phyloP scores from a whole-genome alignment of 2,888 invertebrate species.

The Drosophila nr. medialis region DNA sequence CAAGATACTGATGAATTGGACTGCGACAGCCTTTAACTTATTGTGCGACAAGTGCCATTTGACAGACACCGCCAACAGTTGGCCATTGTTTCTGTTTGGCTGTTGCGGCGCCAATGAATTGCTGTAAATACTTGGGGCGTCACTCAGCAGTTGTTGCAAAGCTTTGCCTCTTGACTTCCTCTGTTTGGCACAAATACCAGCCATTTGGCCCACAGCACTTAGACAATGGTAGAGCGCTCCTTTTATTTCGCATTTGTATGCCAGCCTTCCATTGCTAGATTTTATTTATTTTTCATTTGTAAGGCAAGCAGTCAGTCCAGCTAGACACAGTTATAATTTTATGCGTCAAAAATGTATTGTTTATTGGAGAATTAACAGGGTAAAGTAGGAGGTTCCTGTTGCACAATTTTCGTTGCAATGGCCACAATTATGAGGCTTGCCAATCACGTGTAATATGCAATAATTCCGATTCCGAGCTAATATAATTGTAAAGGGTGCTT shows the following conservation, averaged over 20 bases:
- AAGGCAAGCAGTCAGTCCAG: background rate
- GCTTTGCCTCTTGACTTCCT: constrained; percentile 32
- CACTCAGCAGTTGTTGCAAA: constrained; percentile 31
- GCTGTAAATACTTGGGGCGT: constrained; percentile 35
- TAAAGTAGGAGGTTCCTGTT: background rate
- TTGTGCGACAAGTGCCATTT: constrained; percentile 17
- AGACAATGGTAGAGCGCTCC: constrained; percentile 34
- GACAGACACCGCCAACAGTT: constrained; percentile 21
- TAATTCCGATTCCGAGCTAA: background rate
- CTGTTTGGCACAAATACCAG: constrained; percentile 35
- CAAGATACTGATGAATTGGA: background rate
- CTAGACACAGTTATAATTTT: background rate
- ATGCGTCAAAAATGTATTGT: background rate
- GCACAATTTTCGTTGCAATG: too few species aligned
- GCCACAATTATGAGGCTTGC: background rate
- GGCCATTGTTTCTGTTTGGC: constrained; percentile 21
- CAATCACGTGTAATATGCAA: background rate
- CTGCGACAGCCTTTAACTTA: constrained; percentile 25
- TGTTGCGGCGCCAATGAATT: constrained; percentile 36
- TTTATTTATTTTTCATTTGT: background rate
- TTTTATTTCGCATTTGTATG: background rate
- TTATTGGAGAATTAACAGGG: background rate
- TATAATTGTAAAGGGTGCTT: background rate
- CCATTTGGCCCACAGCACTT: constrained; percentile 36
- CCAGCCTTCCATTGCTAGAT: background rate